Evolutionary conservation across 2,113 vertebrate species (phyloP), one percentile per base, ranked within the genome.

Genomic region (Rhinolophus ferrumequinum): DNA sequence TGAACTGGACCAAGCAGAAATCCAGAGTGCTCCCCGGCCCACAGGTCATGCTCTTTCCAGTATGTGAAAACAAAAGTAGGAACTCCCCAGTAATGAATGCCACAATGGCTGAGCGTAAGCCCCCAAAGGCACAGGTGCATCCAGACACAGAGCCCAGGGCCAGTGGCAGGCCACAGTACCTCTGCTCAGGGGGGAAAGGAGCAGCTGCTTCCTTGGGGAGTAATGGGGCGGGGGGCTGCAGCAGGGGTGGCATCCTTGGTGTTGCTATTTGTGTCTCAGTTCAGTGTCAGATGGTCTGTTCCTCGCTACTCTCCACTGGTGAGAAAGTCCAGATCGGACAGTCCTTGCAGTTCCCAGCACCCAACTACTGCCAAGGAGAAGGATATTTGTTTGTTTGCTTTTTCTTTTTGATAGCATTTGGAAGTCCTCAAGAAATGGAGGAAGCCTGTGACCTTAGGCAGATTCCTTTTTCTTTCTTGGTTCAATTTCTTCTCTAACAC

Each of bases 231-330:
- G 69, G 1, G 9, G 75, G 3, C 41, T 15, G 26, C 75, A 21
- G 75, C 50, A 77, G 75, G 16, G 35, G 83, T 14, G 19, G 70
- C 50, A 5, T 35, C 56, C 44, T 24, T 10, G 56, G 18, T 35
- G 13, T 85, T 95, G 60, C 75, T 35, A 3, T 96, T 77, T 93
- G 79, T 66, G 41, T 86, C 88, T 66, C 87, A 35, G 76, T 64
- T 90, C 62, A 62, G 75, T 76, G 89, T 82, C 66, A 47, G 54
- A 56, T 44, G 4, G 76, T 97, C 93, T 28, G 26, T 60, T 52
- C 35, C 41, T 90, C 58, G 69, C 93, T 87, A 14, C 90, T 95
- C 95, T 84, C 77, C 86, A 81, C 72, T 54, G 69, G 92, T 76
- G 92, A 30, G 93, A 69, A 93, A 47, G 83, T 44, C 77, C 95